Conservation (phyloP, 35 echinoderm and acorn worm species). For the Ptychodera flava region DNA sequence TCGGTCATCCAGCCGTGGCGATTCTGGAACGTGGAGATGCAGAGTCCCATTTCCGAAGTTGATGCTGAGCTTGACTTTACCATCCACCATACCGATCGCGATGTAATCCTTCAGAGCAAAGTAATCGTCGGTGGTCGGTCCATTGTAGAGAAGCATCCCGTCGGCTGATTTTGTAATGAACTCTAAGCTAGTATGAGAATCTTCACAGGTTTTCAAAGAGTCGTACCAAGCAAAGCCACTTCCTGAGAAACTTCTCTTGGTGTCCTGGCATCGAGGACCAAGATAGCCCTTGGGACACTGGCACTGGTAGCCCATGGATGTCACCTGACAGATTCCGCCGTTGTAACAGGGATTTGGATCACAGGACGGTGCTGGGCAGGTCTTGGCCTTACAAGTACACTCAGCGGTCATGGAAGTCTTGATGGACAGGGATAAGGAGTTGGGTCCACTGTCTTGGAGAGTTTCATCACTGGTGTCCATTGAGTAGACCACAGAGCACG, state of each 20-base stretch:
- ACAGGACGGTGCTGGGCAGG: conserved; percentile 18
- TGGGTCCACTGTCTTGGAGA: conserved; percentile 49
- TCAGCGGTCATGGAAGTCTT: conserved; percentile 36
- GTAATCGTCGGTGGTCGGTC: conserved; percentile 36
- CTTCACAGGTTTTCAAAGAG: conserved; percentile 63
- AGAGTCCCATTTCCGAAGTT: conserved; percentile 58
- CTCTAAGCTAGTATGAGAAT: conserved; percentile 62
- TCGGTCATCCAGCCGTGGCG: conserved; percentile 33
- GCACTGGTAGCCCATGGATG: conserved; percentile 48
- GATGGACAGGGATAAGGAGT: conserved; percentile 46
- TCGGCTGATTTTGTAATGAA: conserved; percentile 57
- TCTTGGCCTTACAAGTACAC: conserved; percentile 59
- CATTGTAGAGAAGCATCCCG: conserved; percentile 82
- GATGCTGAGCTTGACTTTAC: conserved; percentile 46
- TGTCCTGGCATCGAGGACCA: conserved; percentile 78
- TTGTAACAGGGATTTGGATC: conserved; percentile 48
- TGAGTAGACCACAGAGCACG: conserved; percentile 61
- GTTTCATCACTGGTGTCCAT: conserved; percentile 34
- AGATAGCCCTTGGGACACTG: conserved; percentile 49
- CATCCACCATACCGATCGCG: conserved; percentile 46
- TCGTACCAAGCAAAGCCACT: conserved; percentile 55
- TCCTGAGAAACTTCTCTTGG: conserved; percentile 60
- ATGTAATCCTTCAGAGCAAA: conserved; percentile 62
- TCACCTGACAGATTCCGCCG: conserved; percentile 67
- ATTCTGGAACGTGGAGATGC: not conserved